Evolutionary conservation across 1,140 invertebrate species (phyloP), one percentile per base, ranked within the genome.

Genomic region (Sarcophaga peregrina): DNA sequence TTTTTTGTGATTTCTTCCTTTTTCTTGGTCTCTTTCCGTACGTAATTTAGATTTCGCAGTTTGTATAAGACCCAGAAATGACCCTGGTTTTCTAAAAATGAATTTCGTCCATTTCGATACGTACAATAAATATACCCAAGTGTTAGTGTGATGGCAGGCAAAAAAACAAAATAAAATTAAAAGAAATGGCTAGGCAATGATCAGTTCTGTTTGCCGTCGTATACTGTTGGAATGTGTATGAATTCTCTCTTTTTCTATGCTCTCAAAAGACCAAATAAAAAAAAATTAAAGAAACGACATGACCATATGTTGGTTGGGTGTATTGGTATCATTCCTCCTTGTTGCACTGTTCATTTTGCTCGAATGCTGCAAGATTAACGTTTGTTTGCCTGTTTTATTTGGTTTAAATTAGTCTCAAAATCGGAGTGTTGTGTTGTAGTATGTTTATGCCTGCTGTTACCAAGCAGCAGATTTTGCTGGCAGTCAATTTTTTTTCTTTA

Each of bases 71-170:
- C 75, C 75, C 75, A 78, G 48, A 78, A 78, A 78, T 52, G 80
- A 72, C 87, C 87, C 87, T 89, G 87, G 86, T 88, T 87, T 88
- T 88, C 87, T 88, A 88, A 86, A 88, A 87, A 88, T 88, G 87
- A 87, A 88, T 62, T 68, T 13, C 80, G 15, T 68, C 25, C 80
- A 9, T 68, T 25, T 20, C 20, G 62, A 6, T 25, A 68, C 20
- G 20, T 68, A 20, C 62, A 25, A n/a, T n/a, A n/a, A n/a, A n/a
- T 68, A 68, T 37, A 37, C 25, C 25, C 25, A 37, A 37, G 25
- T 37, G 62, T 20, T 68, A 6, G n/a, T 68, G 62, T 68, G n/a
- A 68, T 37, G 6, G 17, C 62, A 15, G 15, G 54, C 54, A 58
- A 13, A 58, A 58, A 58, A 58, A 13, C 54, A 58, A 13, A 58